Conservation (phyloP, 2,888 invertebrate species). For the Sepioteuthis lessoniana region DNA sequence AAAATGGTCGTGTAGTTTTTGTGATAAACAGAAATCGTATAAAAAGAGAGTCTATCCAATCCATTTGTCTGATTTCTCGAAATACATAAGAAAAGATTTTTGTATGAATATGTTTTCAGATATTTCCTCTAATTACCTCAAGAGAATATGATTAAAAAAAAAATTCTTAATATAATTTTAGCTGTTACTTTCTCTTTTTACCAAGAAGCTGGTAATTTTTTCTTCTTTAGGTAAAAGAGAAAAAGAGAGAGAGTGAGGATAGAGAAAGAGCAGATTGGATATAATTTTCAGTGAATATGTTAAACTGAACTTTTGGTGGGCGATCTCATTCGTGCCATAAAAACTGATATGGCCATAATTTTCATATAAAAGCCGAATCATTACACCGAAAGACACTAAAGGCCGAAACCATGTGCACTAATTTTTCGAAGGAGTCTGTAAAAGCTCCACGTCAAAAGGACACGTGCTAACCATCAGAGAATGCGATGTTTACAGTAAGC, state of each 20-base stretch:
- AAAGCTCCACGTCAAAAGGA: not conserved
- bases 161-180: not conserved
- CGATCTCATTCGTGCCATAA: slow-evolving; percentile 23
- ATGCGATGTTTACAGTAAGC: not conserved
- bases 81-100: not conserved
- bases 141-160: too few relatives aligned
- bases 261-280: not conserved
- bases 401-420: not conserved
- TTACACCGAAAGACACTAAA: slow-evolving; percentile 10
- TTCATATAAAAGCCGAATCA: not conserved
- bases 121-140: not conserved
- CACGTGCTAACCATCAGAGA: slow-evolving; percentile 23
- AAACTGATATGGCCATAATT: slow-evolving; percentile 7
- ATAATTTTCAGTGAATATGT: not conserved
- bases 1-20: not conserved
- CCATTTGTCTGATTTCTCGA: not conserved
- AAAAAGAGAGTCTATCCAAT: not conserved
- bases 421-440: not conserved
- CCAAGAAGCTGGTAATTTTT: not conserved
- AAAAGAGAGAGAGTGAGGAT: not conserved
- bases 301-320: not conserved
- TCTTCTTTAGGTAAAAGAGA: not conserved
- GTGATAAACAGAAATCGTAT: not conserved
- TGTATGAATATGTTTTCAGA: not conserved
- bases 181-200: not conserved